Percentiles rank a stretch among this genome's conserved stretches.
Evolutionary conservation across 37 sponge, comb jelly and placozoan species (phyloP).

Genomic region (Chondrilla cf. caribensis): DNA sequence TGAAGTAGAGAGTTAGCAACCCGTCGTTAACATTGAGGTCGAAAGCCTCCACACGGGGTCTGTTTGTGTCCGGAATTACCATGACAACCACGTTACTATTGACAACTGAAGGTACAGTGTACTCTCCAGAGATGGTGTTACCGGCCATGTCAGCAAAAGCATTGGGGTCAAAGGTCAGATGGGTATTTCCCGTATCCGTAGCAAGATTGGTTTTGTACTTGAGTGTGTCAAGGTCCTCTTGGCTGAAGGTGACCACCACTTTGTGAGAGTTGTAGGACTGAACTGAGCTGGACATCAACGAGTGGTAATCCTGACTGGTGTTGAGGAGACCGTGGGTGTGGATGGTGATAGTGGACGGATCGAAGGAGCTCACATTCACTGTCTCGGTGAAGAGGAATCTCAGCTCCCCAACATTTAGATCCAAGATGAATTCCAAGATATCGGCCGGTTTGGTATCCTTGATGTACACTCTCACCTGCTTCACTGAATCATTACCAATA

Average conservation of each 20-base stretch:
- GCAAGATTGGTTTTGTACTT: conserved; percentile 55
- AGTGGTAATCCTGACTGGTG: background rate
- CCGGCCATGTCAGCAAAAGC: conserved; percentile 53
- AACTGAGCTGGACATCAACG: conserved; percentile 25
- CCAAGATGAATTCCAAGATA: conserved; percentile 50
- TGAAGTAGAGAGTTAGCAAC: conserved; percentile 52
- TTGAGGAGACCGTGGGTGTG: conserved; percentile 33
- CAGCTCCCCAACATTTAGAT: conserved; percentile 68
- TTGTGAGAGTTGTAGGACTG: conserved; percentile 46
- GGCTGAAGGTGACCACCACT: conserved; percentile 34
- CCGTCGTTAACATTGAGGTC: conserved; percentile 72
- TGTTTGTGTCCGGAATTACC: conserved; percentile 45
- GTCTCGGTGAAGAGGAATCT: conserved; percentile 74
- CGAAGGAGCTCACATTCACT: conserved; percentile 68
- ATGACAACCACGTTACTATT: background rate
- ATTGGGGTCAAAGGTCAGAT: conserved; percentile 33
- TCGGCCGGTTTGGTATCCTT: conserved; percentile 46
- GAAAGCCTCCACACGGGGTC: conserved; percentile 45
- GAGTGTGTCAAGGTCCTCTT: conserved; percentile 64
- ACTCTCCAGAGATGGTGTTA: conserved; percentile 37
- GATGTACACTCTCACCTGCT: conserved; percentile 34
- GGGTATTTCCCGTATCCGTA: conserved; percentile 39
- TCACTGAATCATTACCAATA: background rate
- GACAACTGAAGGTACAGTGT: background rate
- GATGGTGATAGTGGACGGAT: conserved; percentile 34